These are phyloP conservation scores for Ciconia stormi DNA, from an alignment of 2,113 vertebrate species.

Conservation along the genomic window DNA sequence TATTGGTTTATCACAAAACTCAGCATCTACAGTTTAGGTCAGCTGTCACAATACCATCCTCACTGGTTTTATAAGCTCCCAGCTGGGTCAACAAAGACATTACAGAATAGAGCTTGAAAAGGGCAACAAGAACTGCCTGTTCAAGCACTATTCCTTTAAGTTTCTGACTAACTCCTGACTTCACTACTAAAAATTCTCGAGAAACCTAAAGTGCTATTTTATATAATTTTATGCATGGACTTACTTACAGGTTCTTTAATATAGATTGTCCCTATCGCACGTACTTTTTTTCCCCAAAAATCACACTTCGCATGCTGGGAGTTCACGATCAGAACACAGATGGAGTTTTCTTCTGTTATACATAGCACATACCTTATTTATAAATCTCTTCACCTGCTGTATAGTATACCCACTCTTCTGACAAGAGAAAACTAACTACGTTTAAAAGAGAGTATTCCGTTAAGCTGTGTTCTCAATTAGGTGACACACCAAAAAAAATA, in stretches of 20 bases:
- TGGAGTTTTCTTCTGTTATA: background rate
- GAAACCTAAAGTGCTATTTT: background rate
- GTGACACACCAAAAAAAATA: background rate
- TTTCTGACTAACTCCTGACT: background rate
- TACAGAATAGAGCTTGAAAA: background rate
- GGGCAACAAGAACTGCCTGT: background rate
- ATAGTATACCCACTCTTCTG: background rate
- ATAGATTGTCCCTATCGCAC: background rate
- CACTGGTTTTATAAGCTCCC: background rate
- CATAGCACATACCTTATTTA: background rate
- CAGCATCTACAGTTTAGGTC: background rate
- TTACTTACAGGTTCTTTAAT: background rate
- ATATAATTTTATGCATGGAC: background rate
- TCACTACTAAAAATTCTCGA: background rate
- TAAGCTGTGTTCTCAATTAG: background rate
- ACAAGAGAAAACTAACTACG: background rate
- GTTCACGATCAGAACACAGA: background rate
- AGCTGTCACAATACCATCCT: background rate
- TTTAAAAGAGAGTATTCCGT: background rate
- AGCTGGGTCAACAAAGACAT: background rate
- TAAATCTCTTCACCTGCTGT: background rate
- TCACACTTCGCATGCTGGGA: background rate
- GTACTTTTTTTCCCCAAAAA: background rate
- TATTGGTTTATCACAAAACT: background rate
- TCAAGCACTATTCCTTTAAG: background rate